A percentile compares a stretch with the other conserved stretches of the same genome.
Conservation (phyloP, 1,140 invertebrate genomes). For the Parasteatoda tepidariorum region DNA sequence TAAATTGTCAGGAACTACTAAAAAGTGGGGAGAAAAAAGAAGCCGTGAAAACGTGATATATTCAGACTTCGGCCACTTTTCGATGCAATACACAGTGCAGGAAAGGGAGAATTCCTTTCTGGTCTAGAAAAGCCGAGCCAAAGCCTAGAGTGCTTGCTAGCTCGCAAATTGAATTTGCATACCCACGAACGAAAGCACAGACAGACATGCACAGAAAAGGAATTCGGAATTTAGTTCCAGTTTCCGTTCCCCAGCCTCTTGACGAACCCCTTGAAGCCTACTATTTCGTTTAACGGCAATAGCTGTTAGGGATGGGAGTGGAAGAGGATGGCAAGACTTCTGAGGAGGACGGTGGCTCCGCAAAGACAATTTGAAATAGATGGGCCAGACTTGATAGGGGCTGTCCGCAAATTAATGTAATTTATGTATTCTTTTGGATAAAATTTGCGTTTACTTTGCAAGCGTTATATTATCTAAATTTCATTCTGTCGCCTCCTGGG, state of each 20-base stretch:
- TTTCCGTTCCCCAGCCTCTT: neutral
- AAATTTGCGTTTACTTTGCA: constrained; percentile 26
- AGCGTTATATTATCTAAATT: neutral
- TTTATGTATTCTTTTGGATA: constrained; percentile 23
- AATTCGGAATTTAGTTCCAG: constrained; percentile 52
- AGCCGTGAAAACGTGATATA: too few species aligned
- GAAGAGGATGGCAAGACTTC: neutral
- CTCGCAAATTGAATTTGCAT: constrained; percentile 58
- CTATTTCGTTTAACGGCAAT: constrained; percentile 60
- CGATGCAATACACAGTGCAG: neutral
- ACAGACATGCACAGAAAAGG: constrained; percentile 46
- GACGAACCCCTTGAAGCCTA: constrained; percentile 25
- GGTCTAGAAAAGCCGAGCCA: neutral
- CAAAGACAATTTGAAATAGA: constrained; percentile 49
- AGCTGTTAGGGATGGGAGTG: constrained; percentile 7
- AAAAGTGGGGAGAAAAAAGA: too few species aligned
- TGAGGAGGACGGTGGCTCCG: neutral
- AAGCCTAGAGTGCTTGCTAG: constrained; percentile 43
- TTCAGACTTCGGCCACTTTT: neutral
- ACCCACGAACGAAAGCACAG: constrained; percentile 50
- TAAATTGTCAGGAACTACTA: too few species aligned
- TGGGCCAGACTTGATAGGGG: constrained; percentile 21
- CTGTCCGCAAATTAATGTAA: constrained; percentile 53
- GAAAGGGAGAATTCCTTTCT: constrained; percentile 13
- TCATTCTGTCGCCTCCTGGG: neutral